phyloP scores from a whole-genome alignment of 2,113 vertebrate species.

The Excalfactoria chinensis region DNA sequence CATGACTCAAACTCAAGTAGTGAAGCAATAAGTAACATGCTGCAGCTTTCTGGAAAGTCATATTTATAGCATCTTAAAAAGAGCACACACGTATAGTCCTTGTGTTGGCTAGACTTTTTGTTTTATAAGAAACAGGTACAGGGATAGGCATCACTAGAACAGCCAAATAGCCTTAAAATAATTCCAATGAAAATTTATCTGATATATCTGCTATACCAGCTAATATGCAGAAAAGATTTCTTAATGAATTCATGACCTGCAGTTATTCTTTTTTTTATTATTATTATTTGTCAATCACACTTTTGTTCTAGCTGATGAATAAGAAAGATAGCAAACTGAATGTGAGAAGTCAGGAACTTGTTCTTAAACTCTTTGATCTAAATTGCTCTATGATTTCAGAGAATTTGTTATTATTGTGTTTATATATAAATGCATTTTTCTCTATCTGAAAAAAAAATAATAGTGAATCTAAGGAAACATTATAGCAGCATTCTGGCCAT shows the following conservation, averaged over 20 bases:
- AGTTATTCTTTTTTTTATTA: neutral
- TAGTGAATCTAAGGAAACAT: neutral
- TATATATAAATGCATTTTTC: neutral
- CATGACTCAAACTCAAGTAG: neutral
- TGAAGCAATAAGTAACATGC: neutral
- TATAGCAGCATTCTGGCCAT: neutral
- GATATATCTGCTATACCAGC: neutral
- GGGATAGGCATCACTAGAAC: neutral
- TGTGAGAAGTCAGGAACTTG: neutral
- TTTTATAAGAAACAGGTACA: neutral
- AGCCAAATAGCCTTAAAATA: neutral
- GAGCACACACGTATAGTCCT: neutral
- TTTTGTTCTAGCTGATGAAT: neutral
- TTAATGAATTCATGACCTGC: neutral
- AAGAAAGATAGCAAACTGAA: neutral
- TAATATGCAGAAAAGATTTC: neutral
- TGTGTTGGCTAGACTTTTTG: neutral
- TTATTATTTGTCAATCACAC: neutral
- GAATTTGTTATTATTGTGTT: neutral
- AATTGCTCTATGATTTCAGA: neutral
- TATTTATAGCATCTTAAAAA: neutral
- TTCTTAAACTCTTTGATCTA: neutral
- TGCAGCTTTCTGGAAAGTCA: neutral
- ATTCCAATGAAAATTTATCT: neutral
- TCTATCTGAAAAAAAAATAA: neutral